A percentile compares a stretch with the other conserved stretches of the same genome.
phyloP scores from a whole-genome alignment of 2,113 vertebrate genomes.

The Penelope pileata region DNA sequence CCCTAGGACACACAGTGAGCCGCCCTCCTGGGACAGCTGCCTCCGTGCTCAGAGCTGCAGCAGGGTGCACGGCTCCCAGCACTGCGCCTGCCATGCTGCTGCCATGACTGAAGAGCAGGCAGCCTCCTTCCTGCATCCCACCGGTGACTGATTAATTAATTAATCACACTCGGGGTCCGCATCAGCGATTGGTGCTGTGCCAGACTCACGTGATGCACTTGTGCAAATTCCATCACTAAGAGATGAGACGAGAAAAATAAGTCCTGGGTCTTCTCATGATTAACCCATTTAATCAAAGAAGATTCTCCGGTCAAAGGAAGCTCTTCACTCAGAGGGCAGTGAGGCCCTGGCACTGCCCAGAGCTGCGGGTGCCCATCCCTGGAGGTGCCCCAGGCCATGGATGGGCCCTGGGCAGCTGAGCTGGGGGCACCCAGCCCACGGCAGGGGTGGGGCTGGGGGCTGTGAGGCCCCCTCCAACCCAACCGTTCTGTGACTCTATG shows the following conservation, averaged over 20 bases:
- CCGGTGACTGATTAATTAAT: neutral
- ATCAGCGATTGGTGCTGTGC: neutral
- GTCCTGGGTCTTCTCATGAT: neutral
- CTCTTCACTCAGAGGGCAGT: no score
- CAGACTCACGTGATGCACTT: neutral
- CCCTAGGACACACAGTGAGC: neutral
- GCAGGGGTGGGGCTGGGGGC: no score
- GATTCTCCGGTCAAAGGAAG: neutral
- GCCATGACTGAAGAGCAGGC: neutral
- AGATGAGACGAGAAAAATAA: neutral
- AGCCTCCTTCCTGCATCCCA: neutral
- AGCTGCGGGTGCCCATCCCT: no score
- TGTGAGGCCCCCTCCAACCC: no score
- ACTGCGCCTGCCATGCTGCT: neutral
- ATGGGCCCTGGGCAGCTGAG: no score
- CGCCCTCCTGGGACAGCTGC: slow-evolving; percentile 59
- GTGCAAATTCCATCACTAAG: neutral
- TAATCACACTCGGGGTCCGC: neutral
- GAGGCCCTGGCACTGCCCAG: no score
- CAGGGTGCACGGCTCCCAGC: slow-evolving; percentile 24
- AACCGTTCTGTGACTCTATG: no score
- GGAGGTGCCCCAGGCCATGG: no score
- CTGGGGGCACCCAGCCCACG: no score
- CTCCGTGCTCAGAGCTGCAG: neutral
- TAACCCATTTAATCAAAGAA: neutral